These are phyloP conservation scores for Xiphias gladius DNA, from an alignment of 2,113 vertebrate species.

Conservation along the genomic window DNA sequence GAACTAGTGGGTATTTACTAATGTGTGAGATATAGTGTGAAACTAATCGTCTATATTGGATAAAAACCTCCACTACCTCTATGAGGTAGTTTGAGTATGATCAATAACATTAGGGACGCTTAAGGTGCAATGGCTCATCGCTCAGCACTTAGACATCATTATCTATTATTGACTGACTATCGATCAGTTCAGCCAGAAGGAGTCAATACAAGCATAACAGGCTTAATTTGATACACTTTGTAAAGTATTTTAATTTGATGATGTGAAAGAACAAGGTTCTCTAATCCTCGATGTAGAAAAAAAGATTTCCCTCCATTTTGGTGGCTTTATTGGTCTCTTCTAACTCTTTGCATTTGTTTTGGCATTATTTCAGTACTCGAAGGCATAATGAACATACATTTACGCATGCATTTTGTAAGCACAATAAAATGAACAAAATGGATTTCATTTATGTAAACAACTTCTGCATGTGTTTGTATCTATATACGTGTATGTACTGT, in stretches of 20 bases:
- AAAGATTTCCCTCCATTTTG: background rate
- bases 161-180: constrained; percentile 72
- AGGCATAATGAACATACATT: background rate
- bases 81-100: constrained; percentile 46
- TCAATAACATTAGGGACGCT: constrained; percentile 61
- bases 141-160: constrained; percentile 70
- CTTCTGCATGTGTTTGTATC: constrained; percentile 14
- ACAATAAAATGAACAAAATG: background rate
- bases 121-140: constrained; percentile 53
- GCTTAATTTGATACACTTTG: constrained; percentile 62
- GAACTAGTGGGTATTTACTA: background rate
- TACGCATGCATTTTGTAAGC: background rate
- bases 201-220: constrained; percentile 45
- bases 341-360: background rate
- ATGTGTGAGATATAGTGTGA: background rate
- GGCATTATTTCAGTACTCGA: background rate
- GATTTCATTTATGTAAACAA: constrained; percentile 32
- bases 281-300: constrained; percentile 7
- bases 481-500: constrained; percentile 18
- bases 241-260: constrained; percentile 41
- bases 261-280: background rate
- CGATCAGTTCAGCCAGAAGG: constrained; percentile 47
- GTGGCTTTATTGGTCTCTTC: background rate
- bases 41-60: background rate
- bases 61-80: background rate